Evolutionary conservation across 2,113 vertebrate genomes (phyloP), one percentile per base, ranked within the genome.

Genomic region (Morone saxatilis): DNA sequence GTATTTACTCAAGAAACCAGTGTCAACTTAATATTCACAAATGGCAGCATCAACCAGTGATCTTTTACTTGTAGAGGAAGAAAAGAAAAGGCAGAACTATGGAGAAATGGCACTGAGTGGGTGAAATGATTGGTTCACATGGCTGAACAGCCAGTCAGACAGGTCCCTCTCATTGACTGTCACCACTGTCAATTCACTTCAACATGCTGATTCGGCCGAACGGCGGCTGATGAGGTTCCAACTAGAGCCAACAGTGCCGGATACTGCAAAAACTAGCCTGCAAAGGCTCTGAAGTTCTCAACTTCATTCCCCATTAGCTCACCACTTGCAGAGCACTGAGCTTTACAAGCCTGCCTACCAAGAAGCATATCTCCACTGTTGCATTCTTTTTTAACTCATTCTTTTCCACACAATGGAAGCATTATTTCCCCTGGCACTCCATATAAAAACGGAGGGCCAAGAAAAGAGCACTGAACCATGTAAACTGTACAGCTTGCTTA

Each of bases 401-500:
- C 31, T 31, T 31, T 31, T 31, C 66, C 40, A 48, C 70, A 79
- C 72, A 86, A 45, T 78, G 59, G 74, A 48, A 65, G 72, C 19
- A 62, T 79, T 61, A 82, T 84, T 80, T 84, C 76, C 80, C 84
- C 56, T 22, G n/a, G 71, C 9, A 43, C 76, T 60, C 51, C 57
- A 41, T 60, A 78, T 68, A 79, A 87, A 89, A 60, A 77, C 45
- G 11, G 71, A 70, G 71, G 69, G 71, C 68, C 11, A 14, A 70
- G 25, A 76, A 59, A 77, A 1, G 7, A 78, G 70, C 65, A 74
- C n/a, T 74, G 71, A 86, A 73, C 72, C 65, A 6, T 57, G 72
- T 69, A 71, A 88, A 79, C 43, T 68, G 73, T 71, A 66, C 47
- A 71, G 71, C 75, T 82, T 75, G 81, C 60, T 81, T 86, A 67